Percentiles rank a stretch among this genome's conserved stretches.
Conservation (phyloP, 2,113 vertebrate species). For the Dicerorhinus sumatrensis region DNA sequence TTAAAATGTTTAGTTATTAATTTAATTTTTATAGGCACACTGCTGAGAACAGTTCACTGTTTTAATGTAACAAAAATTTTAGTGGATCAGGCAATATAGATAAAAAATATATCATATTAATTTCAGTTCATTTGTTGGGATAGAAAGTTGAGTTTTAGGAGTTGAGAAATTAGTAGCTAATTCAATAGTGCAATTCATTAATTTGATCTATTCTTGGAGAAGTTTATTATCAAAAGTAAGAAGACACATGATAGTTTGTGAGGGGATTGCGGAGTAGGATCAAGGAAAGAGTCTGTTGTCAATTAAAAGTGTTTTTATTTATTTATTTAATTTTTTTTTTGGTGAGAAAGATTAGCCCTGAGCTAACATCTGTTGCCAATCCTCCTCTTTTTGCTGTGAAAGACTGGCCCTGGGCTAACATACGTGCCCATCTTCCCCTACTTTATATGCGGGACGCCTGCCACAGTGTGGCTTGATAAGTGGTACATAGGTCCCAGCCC, state of each 20-base stretch:
- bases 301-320: background rate
- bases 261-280: fast-evolving
- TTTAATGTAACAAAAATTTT: background rate
- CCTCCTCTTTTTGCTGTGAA: too few species aligned
- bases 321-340: background rate
- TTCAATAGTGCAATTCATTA: background rate
- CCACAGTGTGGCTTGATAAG: too few species aligned
- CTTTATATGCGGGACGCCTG: too few species aligned
- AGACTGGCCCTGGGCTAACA: too few species aligned
- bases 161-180: background rate
- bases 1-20: background rate
- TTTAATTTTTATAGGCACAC: background rate
- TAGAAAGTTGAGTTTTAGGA: background rate
- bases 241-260: background rate
- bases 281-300: background rate
- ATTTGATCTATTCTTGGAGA: background rate
- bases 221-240: background rate
- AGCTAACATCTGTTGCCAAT: too few species aligned
- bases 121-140: background rate
- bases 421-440: too few species aligned
- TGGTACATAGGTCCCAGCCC: too few species aligned
- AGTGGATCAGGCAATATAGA: background rate
- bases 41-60: background rate
- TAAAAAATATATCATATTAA: background rate
- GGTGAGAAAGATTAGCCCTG: too few species aligned